Percentiles rank a stretch among this genome's conserved stretches.
These are phyloP conservation scores for Vanessa atalanta DNA, from an alignment of 1,140 invertebrate genomes.

Conservation along the genomic window DNA sequence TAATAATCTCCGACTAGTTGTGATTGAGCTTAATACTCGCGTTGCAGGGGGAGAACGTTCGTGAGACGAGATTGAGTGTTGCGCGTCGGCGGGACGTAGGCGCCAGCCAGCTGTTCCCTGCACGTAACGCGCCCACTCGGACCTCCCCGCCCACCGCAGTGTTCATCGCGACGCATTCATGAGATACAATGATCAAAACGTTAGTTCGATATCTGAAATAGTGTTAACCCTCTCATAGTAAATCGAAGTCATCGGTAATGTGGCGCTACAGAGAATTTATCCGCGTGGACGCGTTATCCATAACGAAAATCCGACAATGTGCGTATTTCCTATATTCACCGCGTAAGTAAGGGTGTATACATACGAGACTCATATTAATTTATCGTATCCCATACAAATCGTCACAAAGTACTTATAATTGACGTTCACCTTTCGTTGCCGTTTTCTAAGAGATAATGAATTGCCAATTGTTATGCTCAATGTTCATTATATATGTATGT, in stretches of 20 bases:
- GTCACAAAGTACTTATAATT: conserved; percentile 62
- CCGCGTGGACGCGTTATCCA: conserved; percentile 50
- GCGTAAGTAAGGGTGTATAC: conserved; percentile 32
- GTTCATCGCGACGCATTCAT: conserved; percentile 18
- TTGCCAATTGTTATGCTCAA: conserved; percentile 74
- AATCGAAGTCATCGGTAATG: not conserved
- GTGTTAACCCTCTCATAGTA: not conserved
- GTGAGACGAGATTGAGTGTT: conserved; percentile 87
- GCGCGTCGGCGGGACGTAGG: conserved; percentile 55
- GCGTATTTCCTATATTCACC: conserved; percentile 63
- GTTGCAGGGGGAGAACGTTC: conserved; percentile 86
- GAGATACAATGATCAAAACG: not conserved
- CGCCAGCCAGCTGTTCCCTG: conserved; percentile 40
- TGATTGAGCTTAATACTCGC: not conserved
- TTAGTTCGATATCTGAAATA: not conserved
- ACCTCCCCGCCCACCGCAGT: conserved; percentile 20
- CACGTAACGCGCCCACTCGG: conserved; percentile 24
- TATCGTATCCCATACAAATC: conserved; percentile 35
- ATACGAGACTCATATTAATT: conserved; percentile 26
- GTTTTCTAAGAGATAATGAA: conserved; percentile 24
- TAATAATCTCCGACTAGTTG: not conserved
- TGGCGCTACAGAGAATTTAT: conserved; percentile 25
- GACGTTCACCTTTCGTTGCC: conserved; percentile 27
- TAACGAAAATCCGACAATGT: conserved; percentile 56
- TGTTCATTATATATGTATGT: conserved; percentile 46